A percentile compares a stretch with the other conserved stretches of the same genome.
Evolutionary conservation across 2,797 vertebrate genomes (phyloP).

Genomic region (Sciurus vulgaris): DNA sequence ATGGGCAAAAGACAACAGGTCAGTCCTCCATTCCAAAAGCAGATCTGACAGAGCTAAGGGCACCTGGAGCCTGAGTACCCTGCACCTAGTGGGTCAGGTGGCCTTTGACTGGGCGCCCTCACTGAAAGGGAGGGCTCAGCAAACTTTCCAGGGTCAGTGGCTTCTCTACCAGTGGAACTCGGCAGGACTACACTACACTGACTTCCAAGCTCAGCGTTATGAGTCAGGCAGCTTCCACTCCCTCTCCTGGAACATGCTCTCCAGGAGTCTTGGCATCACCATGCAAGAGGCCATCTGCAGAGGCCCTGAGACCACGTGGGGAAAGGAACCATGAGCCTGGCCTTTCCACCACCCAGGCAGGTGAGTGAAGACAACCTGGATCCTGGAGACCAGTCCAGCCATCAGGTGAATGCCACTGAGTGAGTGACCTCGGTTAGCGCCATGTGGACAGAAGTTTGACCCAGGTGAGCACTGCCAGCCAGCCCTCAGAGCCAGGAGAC

Average conservation of each 20-base stretch:
- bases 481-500: not conserved
- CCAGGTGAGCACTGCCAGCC: not conserved
- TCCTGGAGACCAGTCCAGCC: not conserved
- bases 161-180: not conserved
- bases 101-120: too few relatives aligned
- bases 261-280: not conserved
- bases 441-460: not conserved
- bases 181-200: accelerated
- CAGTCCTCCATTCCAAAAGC: not conserved
- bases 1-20: not conserved
- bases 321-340: not conserved
- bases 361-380: not conserved
- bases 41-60: too few relatives aligned
- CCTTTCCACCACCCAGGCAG: not conserved
- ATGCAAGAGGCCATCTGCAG: accelerated
- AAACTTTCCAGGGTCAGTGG: not conserved
- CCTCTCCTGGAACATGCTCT: not conserved
- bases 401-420: not conserved
- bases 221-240: not conserved
- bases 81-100: too few relatives aligned
- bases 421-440: not conserved
- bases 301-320: not conserved
- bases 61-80: too few relatives aligned
- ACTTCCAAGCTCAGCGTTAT: not conserved
- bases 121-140: too few relatives aligned